Evolutionary conservation across 2,113 vertebrate species (phyloP).

Genomic region (Tachysurus fulvidraco): DNA sequence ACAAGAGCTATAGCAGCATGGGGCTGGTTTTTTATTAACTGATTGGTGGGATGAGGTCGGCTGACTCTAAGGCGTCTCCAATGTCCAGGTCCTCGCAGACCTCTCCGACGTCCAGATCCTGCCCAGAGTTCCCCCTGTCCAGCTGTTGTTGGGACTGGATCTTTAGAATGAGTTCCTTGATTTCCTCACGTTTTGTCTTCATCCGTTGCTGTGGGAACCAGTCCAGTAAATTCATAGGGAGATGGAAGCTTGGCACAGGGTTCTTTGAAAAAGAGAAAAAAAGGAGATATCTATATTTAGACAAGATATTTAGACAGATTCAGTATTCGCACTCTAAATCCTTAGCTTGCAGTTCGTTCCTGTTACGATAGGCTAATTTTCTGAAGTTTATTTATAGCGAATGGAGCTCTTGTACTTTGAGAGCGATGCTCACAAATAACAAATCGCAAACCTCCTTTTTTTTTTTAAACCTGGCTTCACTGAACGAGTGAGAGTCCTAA

Average conservation of each 20-base stretch:
- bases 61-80: slow-evolving; percentile 59
- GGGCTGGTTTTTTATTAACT: slow-evolving; percentile 69
- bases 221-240: slow-evolving; percentile 88
- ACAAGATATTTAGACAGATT: neutral
- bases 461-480: neutral
- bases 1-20: slow-evolving; percentile 54
- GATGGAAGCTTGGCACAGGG: slow-evolving; percentile 88
- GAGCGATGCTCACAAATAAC: neutral
- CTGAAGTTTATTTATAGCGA: neutral
- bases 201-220: slow-evolving; percentile 96
- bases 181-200: slow-evolving; percentile 97
- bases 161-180: slow-evolving; percentile 86
- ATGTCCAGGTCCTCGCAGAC: slow-evolving; percentile 61
- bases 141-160: slow-evolving; percentile 84
- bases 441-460: neutral
- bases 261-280: slow-evolving; percentile 71
- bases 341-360: neutral
- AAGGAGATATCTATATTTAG: neutral
- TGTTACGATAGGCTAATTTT: neutral
- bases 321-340: neutral
- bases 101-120: slow-evolving; percentile 34
- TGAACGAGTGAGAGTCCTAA: no score
- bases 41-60: slow-evolving; percentile 57
- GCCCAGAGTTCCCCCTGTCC: slow-evolving; percentile 69
- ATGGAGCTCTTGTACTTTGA: neutral